A percentile compares a stretch with the other conserved stretches of the same genome.
These are phyloP conservation scores for Trogon surrucura DNA, from an alignment of 2,113 vertebrate species.

Conservation along the genomic window DNA sequence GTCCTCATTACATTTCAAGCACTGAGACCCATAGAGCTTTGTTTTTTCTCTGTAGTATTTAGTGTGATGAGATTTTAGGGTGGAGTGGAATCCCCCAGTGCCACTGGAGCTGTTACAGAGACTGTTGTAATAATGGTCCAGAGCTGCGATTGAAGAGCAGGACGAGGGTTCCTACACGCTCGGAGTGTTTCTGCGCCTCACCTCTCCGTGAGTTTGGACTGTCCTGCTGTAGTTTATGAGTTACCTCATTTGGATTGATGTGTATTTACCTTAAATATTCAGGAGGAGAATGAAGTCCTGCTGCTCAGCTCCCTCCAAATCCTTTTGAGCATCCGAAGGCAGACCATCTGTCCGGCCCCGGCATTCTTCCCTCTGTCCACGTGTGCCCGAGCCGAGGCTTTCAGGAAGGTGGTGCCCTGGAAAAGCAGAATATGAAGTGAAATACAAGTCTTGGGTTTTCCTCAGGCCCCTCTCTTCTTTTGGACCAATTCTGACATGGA, in stretches of 20 bases:
- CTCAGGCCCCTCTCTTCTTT: not conserved
- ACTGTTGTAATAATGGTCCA: not conserved
- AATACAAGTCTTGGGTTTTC: not conserved
- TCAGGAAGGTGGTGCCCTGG: not conserved
- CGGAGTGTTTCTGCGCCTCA: not conserved
- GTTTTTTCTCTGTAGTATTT: not conserved
- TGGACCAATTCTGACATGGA: not conserved
- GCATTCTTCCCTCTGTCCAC: not conserved
- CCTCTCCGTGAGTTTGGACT: not conserved
- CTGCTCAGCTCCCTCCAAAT: not conserved
- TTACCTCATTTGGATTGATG: not conserved
- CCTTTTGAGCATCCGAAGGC: constrained; percentile 24
- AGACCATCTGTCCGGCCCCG: not conserved
- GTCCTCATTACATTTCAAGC: not conserved
- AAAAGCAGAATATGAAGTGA: not conserved
- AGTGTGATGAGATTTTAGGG: not conserved
- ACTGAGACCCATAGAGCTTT: not conserved
- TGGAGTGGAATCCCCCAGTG: not conserved
- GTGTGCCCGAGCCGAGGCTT: not conserved
- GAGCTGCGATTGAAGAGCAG: not conserved
- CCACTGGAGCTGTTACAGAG: not conserved
- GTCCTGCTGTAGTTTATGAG: not conserved
- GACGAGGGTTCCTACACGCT: not conserved
- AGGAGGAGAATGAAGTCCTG: constrained; percentile 4
- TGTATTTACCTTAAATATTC: constrained; percentile 23